phyloP scores from a whole-genome alignment of 2,888 invertebrate genomes.

The Brachylomia viminalis region DNA sequence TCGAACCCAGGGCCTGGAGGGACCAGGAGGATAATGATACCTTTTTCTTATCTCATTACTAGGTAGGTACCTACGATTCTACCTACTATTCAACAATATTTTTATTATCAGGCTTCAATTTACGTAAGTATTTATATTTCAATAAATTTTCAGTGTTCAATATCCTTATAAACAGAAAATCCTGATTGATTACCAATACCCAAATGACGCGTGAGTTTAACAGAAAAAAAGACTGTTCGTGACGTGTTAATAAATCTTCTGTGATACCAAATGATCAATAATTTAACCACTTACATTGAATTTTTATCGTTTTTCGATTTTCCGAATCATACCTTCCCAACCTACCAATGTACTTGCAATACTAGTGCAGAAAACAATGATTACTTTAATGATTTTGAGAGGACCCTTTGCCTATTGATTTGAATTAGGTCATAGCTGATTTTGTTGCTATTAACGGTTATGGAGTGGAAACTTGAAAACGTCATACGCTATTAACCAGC shows the following conservation, averaged over 20 bases:
- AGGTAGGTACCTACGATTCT: no score
- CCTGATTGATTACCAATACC: conserved; percentile 31
- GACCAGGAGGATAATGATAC: no score
- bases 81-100: background rate
- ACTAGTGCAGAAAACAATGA: no score
- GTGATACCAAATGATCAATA: background rate
- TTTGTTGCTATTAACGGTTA: no score
- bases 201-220: conserved; percentile 49
- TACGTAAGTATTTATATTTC: background rate
- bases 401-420: no score
- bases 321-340: background rate
- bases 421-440: no score
- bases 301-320: background rate
- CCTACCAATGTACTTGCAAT: no score
- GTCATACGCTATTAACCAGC: no score
- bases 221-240: conserved; percentile 28
- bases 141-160: background rate
- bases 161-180: background rate
- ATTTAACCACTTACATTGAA: background rate
- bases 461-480: no score
- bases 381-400: no score
- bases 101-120: background rate
- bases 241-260: conserved; percentile 50
- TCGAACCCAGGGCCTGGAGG: background rate
- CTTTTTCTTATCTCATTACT: background rate